Conservation (phyloP, 2,888 invertebrate species). For the Neoitamus cyanurus region DNA sequence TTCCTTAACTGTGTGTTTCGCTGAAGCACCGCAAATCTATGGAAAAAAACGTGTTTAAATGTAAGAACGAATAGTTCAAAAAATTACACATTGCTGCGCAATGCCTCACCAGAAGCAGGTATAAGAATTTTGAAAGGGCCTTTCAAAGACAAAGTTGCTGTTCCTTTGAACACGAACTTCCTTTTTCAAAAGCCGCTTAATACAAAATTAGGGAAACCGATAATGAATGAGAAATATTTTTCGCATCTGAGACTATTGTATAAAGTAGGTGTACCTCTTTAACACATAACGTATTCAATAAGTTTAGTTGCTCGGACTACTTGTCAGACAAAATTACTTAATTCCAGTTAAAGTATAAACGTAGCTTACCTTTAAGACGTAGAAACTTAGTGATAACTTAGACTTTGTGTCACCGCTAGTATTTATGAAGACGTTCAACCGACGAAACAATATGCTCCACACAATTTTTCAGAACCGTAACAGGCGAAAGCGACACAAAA, state of each 20-base stretch:
- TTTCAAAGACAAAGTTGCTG: neutral
- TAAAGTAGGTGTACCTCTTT: neutral
- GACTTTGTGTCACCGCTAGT: neutral
- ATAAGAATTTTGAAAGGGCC: neutral
- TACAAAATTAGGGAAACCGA: neutral
- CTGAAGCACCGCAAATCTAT: neutral
- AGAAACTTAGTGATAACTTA: slow-evolving; percentile 6
- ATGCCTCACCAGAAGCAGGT: neutral
- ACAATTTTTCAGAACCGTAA: neutral
- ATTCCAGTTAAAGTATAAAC: slow-evolving; percentile 1
- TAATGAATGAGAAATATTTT: neutral
- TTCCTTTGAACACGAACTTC: neutral
- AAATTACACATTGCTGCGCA: neutral
- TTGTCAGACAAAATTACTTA: slow-evolving; percentile 15
- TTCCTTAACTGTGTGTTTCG: too few relatives aligned
- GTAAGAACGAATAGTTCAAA: neutral
- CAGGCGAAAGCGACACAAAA: slow-evolving; percentile 13
- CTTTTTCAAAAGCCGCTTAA: neutral
- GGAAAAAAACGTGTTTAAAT: neutral
- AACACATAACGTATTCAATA: neutral
- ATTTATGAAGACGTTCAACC: neutral
- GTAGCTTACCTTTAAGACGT: neutral
- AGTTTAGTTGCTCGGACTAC: neutral
- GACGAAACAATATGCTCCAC: neutral
- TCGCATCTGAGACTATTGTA: neutral